Percentiles rank a stretch among this genome's conserved stretches.
Conservation (phyloP, 2,797 vertebrate species). For the Coreius guichenoti region DNA sequence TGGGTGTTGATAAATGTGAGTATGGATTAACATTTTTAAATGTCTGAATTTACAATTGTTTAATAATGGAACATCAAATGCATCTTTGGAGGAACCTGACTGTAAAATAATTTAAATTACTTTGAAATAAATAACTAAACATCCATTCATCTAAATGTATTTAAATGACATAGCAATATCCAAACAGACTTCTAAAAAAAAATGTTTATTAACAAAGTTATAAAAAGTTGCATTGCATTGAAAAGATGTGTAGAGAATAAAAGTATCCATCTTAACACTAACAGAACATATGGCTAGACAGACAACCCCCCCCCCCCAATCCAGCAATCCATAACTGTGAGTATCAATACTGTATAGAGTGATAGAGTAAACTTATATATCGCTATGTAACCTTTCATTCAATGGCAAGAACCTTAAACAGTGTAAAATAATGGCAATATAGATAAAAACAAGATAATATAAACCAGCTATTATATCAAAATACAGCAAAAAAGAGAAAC, state of each 20-base stretch:
- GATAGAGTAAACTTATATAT: background rate
- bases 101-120: background rate
- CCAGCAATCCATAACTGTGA: background rate
- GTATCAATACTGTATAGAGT: constrained; percentile 15
- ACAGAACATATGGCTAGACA: constrained; percentile 23
- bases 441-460: background rate
- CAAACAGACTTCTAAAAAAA: background rate
- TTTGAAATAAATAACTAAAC: background rate
- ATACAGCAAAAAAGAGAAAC: constrained; percentile 6
- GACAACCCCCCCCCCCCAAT: background rate
- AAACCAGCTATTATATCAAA: constrained; percentile 7
- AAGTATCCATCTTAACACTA: background rate
- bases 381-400: background rate
- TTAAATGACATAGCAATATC: constrained; percentile 6
- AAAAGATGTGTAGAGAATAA: background rate
- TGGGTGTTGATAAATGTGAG: background rate
- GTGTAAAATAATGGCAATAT: constrained; percentile 11
- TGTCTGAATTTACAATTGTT: background rate
- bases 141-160: background rate
- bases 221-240: constrained; percentile 27
- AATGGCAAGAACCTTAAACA: background rate
- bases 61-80: background rate
- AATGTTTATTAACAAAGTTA: constrained; percentile 37
- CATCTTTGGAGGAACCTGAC: background rate
- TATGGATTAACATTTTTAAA: background rate